Base-by-base conservation (phyloP, 2,113 vertebrate species). In the Scatophagus argus region DNA sequence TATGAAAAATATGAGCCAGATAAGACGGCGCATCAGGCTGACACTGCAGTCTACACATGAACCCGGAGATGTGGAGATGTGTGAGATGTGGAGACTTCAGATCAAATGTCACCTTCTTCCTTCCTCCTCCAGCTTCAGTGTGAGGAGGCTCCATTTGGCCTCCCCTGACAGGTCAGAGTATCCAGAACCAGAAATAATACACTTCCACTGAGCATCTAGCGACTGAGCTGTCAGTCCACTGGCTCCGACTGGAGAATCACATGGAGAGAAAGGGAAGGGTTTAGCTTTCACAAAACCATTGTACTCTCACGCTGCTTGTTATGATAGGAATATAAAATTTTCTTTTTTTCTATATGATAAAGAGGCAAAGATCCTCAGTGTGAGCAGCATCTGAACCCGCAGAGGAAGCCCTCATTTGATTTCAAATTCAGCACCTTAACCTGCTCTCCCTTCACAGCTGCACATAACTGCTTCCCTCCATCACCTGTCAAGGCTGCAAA, bases 401-500 rank as follows among this genome's bases (percentile, higher is more conserved):
- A 4, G 2, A 0, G 39, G 61, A 16, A 64, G 5, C 13, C 66
- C 66, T 19, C 66, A n/a, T n/a, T 31, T 36, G 12, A 38, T 58
- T 55, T 56, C 13, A 32, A 63, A 23, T 49, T 41, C 49, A 65
- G 23, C 52, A 8, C 17, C 47, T 62, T 54, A 55, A 69, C 71
- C 71, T n/a, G 2, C 21, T 34, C 32, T 5, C 29, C 46, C 70
- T 31, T 73, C 34, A 54, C 62, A 61, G 62, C 54, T 52, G 0
- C 27, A 16, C 4, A 3, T 1, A 17, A 4, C 3, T 8, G 5
- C 4, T 13, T 51, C 43, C 43, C 31, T 58, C 16, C 27, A 1
- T 16, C 16, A 34, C 3, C 0, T 16, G 17, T 23, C 12, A 39
- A 29, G 11, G 59, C 10, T 36, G 32, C 23, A 16, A n/a, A 41